Evolutionary conservation across 2,888 invertebrate species (phyloP), one percentile per base, ranked within the genome.

Genomic region (Hirtodrosophila trivittata): DNA sequence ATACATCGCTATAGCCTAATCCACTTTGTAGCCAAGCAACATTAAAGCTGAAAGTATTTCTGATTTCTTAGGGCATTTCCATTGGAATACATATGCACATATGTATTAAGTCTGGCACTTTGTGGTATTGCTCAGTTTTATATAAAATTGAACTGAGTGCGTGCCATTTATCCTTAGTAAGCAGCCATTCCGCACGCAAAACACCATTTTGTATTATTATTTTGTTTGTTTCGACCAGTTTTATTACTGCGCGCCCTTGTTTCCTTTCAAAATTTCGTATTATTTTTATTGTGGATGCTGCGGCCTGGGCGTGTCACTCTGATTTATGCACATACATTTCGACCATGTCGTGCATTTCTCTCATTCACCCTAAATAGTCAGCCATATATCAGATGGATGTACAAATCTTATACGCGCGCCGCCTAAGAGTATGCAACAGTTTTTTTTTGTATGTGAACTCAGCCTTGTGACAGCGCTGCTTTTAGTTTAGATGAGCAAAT

Each of bases 381-480:
- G 8, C 5, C 13, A 42, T 33, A 47, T 51, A 37, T 38, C 28
- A 50, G 13, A n/a, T 3, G 7, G 13, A 25, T 25, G n/a, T 6
- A 16, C 10, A 38, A 32, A 12, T 59, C 46, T 67, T 64, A 64
- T 72, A 67, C 37, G 10, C 3, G 0, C 0, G 0, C 3, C 43
- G 41, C 62, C 56, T 6, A 10, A 66, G 65, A 66, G 45, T 73
- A 77, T 70, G 81, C 77, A 52, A 63, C 46, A 62, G 4, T 12
- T 58, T 64, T 25, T n/a, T 57, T 60, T 25, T 30, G 2, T 9
- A 5, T 18, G 3, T 13, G 4, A 12, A 1, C 9, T 28, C 5
- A n/a, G 1, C 5, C 5, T 3, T 21, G 18, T 3, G 3, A 21
- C 3, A 21, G 18, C 18, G 5, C 18, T 21, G 18, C 18, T 21